Base-by-base conservation (phyloP, 2,797 vertebrate genomes). In the Oryzias sinensis region DNA sequence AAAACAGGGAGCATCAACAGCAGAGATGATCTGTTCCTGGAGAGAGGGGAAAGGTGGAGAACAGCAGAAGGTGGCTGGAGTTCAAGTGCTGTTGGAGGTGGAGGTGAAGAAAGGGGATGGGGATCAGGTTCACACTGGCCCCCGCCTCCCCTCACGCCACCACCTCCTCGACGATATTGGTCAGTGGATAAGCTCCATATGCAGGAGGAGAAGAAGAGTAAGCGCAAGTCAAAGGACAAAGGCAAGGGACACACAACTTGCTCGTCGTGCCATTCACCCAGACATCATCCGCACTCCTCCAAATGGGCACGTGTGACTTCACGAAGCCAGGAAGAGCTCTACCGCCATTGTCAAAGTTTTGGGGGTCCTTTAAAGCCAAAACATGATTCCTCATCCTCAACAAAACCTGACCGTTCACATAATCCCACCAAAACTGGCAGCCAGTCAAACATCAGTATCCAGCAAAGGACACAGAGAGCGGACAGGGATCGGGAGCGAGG, bases 161-260 rank as follows among this genome's bases (percentile, higher is more conserved):
- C 92, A 8, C 91, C 90, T 49, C 93, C 93, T 7, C 83, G 92
- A 17, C 91, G 94, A 69, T 97, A 96, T 79, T 97, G 95, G 95
- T 97, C 95, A 0, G 94, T 96, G 4, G 95, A 97, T 77, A 95
- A 96, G 80, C 89, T 97, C 60, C 90, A 90, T 49, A 83, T 93
- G 37, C 91, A 93, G 66, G 90, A 90, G n/a, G 91, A 91, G 79
- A 93, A 91, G 76, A 92, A 89, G 68, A 82, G 74, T 49, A 92
- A 87, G 65, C 87, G 83, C 49, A 90, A 87, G 77, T 85, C 84
- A 2, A 89, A 90, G 54, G 88, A 91, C 65, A 93, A 91, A 54
- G 85, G 69, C 22, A 77, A 85, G 65, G 87, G 83, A 6, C 82
- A 86, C 3, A n/a, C 79, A 0, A 81, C 80, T 5, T 91, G 87